These are phyloP conservation scores for Scomber colias DNA, from an alignment of 2,113 vertebrate species.

Conservation along the genomic window DNA sequence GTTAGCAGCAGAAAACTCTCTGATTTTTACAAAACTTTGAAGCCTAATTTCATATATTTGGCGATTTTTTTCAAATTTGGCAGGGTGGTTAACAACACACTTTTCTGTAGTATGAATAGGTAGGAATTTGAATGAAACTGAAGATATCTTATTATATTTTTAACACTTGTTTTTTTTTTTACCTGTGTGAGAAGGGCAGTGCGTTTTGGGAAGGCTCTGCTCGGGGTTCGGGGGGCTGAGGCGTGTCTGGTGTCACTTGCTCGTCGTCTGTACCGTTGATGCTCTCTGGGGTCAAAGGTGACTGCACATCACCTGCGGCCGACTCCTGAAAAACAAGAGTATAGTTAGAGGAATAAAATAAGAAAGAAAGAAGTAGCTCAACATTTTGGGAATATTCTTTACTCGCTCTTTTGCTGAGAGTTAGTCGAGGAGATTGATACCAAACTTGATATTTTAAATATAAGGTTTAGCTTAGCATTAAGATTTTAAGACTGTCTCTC, in stretches of 20 bases:
- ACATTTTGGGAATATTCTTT: neutral
- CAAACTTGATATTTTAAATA: neutral
- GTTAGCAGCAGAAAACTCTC: too few relatives aligned
- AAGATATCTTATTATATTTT: neutral
- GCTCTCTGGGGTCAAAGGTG: conserved; percentile 92
- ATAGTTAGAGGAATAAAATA: neutral
- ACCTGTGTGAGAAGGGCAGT: conserved; percentile 95
- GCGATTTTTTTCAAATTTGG: too few relatives aligned
- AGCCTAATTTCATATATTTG: too few relatives aligned
- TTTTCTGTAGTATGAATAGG: too few relatives aligned
- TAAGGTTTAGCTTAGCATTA: conserved; percentile 21
- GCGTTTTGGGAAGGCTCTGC: conserved; percentile 92
- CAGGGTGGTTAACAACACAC: too few relatives aligned
- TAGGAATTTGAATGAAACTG: too few relatives aligned
- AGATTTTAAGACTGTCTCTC: conserved; percentile 1
- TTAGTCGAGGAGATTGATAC: neutral
- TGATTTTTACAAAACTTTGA: too few relatives aligned
- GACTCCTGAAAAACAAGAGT: conserved; percentile 87
- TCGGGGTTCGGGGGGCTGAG: conserved; percentile 89
- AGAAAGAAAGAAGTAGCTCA: neutral
- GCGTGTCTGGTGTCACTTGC: conserved; percentile 85
- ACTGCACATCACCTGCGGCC: conserved; percentile 91
- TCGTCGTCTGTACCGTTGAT: conserved; percentile 97
- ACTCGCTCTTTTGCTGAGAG: neutral
- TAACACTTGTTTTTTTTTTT: neutral